phyloP scores from a whole-genome alignment of 2,797 vertebrate species.

The Semotilus atromaculatus region DNA sequence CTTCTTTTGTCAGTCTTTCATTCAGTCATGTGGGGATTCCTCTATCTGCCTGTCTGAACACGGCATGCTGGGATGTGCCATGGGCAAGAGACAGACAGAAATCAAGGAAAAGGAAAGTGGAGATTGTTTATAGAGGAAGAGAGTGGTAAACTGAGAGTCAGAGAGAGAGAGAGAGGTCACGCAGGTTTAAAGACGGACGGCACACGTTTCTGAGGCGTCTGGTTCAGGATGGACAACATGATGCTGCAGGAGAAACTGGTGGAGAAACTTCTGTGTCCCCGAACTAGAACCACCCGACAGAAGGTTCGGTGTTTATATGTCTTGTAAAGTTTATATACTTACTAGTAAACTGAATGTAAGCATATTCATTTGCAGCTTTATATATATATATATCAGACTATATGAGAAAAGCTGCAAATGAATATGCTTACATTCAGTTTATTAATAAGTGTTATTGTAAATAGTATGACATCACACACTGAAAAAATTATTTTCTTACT shows the following conservation, averaged over 20 bases:
- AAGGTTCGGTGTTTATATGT: conserved; percentile 78
- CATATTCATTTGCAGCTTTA: neutral
- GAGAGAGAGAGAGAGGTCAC: conserved; percentile 29
- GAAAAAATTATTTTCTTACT: neutral
- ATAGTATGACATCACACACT: neutral
- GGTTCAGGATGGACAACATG: conserved; percentile 89
- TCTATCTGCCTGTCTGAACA: conserved; percentile 78
- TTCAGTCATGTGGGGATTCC: conserved; percentile 67
- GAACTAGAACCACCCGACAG: conserved; percentile 87
- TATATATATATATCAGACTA: neutral
- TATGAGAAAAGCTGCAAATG: neutral
- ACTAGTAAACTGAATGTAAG: neutral
- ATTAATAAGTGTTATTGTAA: neutral
- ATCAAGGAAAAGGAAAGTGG: conserved; percentile 5
- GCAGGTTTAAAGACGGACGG: conserved; percentile 60
- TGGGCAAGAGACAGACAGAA: conserved; percentile 55
- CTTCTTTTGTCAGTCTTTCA: conserved; percentile 29
- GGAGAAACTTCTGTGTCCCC: conserved; percentile 91
- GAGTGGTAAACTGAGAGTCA: conserved; percentile 37
- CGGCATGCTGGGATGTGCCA: conserved; percentile 61
- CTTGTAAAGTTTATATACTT: fast-evolving
- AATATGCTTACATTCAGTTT: neutral
- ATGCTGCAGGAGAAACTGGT: conserved; percentile 94
- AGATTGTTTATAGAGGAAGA: conserved; percentile 21
- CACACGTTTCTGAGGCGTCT: conserved; percentile 50